A percentile compares a stretch with the other conserved stretches of the same genome.
phyloP scores from a whole-genome alignment of 2,797 vertebrate genomes.

The Betta splendens region DNA sequence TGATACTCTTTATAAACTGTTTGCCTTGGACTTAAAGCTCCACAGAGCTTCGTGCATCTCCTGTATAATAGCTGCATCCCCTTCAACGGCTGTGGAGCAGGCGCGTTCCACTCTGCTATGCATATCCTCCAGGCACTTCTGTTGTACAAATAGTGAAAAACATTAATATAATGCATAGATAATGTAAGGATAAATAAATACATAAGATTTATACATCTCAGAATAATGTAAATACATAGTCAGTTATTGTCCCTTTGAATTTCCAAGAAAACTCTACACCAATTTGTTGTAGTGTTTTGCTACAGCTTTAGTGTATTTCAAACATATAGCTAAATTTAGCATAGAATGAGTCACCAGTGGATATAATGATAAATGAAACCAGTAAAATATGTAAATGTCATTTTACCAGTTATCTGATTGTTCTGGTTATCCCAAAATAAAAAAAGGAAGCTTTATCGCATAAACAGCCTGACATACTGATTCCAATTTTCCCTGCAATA shows the following conservation, averaged over 20 bases:
- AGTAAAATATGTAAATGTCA: background rate
- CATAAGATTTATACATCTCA: no score
- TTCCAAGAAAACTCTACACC: no score
- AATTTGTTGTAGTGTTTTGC: no score
- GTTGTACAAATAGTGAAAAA: constrained; percentile 14
- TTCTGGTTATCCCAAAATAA: background rate
- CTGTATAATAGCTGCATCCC: constrained; percentile 55
- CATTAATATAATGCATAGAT: no score
- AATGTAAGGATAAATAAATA: no score
- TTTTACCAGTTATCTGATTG: no score
- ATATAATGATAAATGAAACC: background rate
- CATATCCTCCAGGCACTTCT: constrained; percentile 65
- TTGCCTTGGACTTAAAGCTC: constrained; percentile 49
- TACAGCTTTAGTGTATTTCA: background rate
- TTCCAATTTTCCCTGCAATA: background rate
- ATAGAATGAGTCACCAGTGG: background rate
- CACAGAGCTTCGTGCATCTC: constrained; percentile 54
- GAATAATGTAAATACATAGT: no score
- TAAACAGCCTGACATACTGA: background rate
- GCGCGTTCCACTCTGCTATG: constrained; percentile 54
- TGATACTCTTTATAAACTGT: constrained; percentile 24
- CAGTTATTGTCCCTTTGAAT: no score
- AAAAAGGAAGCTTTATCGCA: background rate
- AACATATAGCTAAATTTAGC: background rate
- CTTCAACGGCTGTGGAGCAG: constrained; percentile 59